Percentiles rank a stretch among this genome's conserved stretches.
Evolutionary conservation across 2,797 vertebrate genomes (phyloP).

Genomic region (Microcaecilia unicolor): DNA sequence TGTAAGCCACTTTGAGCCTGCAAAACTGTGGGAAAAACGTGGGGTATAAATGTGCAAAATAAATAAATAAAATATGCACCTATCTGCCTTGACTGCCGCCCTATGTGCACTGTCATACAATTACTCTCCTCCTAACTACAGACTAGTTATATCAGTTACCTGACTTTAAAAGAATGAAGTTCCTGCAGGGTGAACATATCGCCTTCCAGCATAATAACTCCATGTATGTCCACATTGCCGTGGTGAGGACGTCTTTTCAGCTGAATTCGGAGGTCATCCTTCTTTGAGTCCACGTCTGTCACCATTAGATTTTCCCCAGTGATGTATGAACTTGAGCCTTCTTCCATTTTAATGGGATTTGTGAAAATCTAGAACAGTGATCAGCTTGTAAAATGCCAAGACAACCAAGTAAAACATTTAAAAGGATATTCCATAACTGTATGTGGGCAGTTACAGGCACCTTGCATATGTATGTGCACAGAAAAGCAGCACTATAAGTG

Average conservation of each 20-base stretch:
- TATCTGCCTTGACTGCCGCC: too few species aligned
- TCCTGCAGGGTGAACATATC: slow-evolving; percentile 43
- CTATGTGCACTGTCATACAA: too few species aligned
- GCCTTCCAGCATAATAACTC: slow-evolving; percentile 27
- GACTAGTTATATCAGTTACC: slow-evolving; percentile 26
- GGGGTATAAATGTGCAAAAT: too few species aligned
- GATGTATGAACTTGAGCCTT: slow-evolving; percentile 43
- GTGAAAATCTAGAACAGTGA: slow-evolving; percentile 49
- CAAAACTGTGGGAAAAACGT: too few species aligned
- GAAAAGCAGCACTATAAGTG: too few species aligned
- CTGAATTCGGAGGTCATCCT: slow-evolving; percentile 38
- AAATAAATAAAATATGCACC: too few species aligned
- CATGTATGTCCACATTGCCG: slow-evolving; percentile 41
- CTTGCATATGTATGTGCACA: too few species aligned
- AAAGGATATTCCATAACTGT: not conserved
- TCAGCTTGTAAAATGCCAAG: not conserved
- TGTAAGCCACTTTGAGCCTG: too few species aligned
- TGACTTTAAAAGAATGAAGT: slow-evolving; percentile 42
- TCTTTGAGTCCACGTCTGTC: slow-evolving; percentile 43
- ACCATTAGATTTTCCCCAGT: slow-evolving; percentile 52
- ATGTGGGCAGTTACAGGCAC: too few species aligned
- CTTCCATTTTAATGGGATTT: slow-evolving; percentile 55
- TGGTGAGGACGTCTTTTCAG: slow-evolving; percentile 30
- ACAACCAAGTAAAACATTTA: too few species aligned
- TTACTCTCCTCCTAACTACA: too few species aligned